Evolutionary conservation across 2,888 invertebrate genomes (phyloP).

Genomic region (Synergus umbraculus): DNA sequence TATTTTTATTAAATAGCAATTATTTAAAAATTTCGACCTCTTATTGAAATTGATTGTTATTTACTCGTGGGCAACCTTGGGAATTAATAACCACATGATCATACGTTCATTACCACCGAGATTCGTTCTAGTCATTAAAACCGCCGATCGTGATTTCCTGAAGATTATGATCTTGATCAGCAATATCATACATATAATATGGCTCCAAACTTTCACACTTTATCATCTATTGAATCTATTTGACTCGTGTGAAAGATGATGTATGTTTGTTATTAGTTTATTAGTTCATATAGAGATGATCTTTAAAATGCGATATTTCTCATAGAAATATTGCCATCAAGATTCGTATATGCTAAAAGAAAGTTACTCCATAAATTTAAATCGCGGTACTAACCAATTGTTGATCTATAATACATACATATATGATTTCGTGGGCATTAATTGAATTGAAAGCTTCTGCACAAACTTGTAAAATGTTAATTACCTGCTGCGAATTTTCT

Average conservation of each 20-base stretch:
- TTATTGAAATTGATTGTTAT: neutral
- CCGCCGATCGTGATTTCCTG: neutral
- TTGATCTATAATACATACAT: neutral
- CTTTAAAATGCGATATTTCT: neutral
- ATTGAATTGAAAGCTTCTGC: neutral
- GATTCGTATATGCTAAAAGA: neutral
- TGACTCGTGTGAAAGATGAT: neutral
- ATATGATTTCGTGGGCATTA: neutral
- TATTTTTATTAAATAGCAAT: no score
- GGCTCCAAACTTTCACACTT: constrained; percentile 23
- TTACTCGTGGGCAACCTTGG: neutral
- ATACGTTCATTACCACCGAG: neutral
- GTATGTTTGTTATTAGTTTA: neutral
- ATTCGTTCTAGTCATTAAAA: constrained; percentile 21
- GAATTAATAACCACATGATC: neutral
- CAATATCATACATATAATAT: constrained; percentile 1
- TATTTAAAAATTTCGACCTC: no score
- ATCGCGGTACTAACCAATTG: neutral
- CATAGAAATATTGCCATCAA: neutral
- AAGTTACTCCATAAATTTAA: neutral
- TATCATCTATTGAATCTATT: constrained; percentile 24
- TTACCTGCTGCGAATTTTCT: neutral
- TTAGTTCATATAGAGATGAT: neutral
- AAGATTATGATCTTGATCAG: constrained; percentile 13
- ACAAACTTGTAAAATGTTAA: neutral